Base-by-base conservation (phyloP, 35 echinoderm and acorn worm genomes). In the Apostichopus parvimensis region DNA sequence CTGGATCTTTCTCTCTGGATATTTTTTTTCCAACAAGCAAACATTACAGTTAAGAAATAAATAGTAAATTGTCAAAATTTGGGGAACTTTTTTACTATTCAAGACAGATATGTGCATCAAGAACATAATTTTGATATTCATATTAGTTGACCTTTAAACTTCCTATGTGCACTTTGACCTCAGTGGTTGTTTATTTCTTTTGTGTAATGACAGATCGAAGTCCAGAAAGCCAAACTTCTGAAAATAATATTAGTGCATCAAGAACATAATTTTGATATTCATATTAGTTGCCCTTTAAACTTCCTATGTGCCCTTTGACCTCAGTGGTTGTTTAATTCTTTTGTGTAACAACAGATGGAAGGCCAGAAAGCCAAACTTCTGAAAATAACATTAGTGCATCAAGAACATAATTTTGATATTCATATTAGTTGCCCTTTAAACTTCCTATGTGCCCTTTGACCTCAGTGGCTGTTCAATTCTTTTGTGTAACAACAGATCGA, bases 191-290 rank as follows among this genome's bases (percentile, higher is more conserved):
- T 86, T 55, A 4, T 0, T 71, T 9, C 26, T 28, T 88, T 24
- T 93, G 12, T 88, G 5, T 84, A 66, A 4, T 57, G 56, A 4
- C 70, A 99, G 97, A 57, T 99, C 54, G 87, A 93, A 28, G 90
- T 91, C 12, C 94, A 95, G 79, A 59, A 95, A 23, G 79, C 88
- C 21, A 99, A 96, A 77, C 79, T 94, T 14, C 72, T 99, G 77
- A 94, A 28, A 1, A 28, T 28, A 45, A 45, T 3, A 45, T 45
- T 45, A 4, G 34, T 45, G 34, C 2, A 45, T 45, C 34, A 28
- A 28, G 26, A 28, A 0, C 26, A 1, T 28, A 28, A 28, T 28
- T 0, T 45, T 45, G 34, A 45, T 45, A 45, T 45, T 24, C 77
- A 23, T 17, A 23, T 78, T 78, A 12, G 77, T 78, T 78, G 34